These are phyloP conservation scores for Astatoreochromis straeleni DNA, from an alignment of 2,113 vertebrate genomes.

Conservation along the genomic window DNA sequence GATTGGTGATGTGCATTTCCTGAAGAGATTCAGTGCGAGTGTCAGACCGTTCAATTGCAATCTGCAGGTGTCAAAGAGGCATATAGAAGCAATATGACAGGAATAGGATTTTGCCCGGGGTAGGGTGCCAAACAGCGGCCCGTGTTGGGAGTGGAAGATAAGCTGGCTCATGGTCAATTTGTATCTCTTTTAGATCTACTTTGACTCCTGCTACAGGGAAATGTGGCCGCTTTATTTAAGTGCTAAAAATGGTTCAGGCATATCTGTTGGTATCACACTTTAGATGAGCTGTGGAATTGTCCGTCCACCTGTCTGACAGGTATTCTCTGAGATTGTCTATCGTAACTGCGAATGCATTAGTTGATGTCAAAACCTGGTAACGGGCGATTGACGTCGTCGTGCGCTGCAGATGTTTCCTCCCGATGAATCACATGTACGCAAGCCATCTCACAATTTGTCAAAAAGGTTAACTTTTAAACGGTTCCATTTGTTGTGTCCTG, in stretches of 20 bases:
- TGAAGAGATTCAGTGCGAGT: conserved; percentile 7
- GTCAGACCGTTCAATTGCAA: conserved; percentile 67
- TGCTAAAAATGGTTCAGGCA: neutral
- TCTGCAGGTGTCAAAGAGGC: conserved; percentile 51
- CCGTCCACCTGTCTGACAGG: neutral
- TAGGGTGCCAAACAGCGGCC: neutral
- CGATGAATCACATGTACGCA: neutral
- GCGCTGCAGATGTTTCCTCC: conserved; percentile 26
- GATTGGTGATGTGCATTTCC: conserved; percentile 1
- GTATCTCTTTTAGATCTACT: neutral
- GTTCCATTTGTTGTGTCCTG: conserved; percentile 62
- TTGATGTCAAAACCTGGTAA: conserved; percentile 30
- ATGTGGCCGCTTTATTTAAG: neutral
- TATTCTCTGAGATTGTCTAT: neutral
- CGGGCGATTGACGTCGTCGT: conserved; percentile 26
- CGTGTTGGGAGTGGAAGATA: neutral
- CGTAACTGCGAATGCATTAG: neutral
- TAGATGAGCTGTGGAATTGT: neutral
- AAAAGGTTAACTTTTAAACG: conserved; percentile 57
- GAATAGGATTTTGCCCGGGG: conserved; percentile 15
- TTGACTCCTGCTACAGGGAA: neutral
- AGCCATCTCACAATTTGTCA: conserved; percentile 31
- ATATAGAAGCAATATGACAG: neutral
- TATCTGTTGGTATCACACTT: neutral
- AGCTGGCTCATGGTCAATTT: neutral